Base-by-base conservation (phyloP, 2,113 vertebrate genomes). In the Alexandromys fortis region DNA sequence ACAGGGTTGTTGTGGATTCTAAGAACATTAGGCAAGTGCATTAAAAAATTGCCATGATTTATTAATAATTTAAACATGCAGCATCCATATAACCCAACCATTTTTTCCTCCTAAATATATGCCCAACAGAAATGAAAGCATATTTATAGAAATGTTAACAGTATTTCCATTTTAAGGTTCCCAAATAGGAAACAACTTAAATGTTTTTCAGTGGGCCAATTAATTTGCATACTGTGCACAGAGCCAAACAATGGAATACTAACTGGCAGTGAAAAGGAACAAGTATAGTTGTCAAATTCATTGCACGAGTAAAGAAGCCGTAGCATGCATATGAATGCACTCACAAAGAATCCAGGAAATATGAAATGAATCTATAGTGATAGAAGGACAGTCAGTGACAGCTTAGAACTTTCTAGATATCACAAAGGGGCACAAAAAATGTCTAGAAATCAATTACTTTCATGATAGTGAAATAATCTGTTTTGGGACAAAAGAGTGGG, bases 121-220 rank as follows among this genome's bases (percentile, higher is more conserved):
- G 95, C 38, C 93, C 33, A 90, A 79, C 45, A 90, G 92, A 95
- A 96, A 91, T 72, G 65, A 96, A 92, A 96, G 85, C 85, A 89
- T 52, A 73, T 83, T 89, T n/a, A 76, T 19, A 88, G 68, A 96
- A 82, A 96, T 78, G 42, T 63, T 92, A 5, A 55, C 30, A 94
- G 75, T 45, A 65, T 68, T 38, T 90, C 94, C 93, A 94, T 93
- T 97, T 92, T 91, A 94, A 94, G 92, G 7, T 47, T 82, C 13
- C 35, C 47, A 82, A 82, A 94, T 14, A 91, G 61, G 77, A 92
- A 95, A 94, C 72, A 94, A 92, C 55, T 63, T 90, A 81, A 95
- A 83, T 83, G 9, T 55, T 52, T n/a, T 82, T 89, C 63, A 96
- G 0, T 73, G 22, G 16, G 42, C 22, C 42, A 92, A 35, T 26